Conservation (phyloP, 2,797 vertebrate species). For the Vireo griseus region DNA sequence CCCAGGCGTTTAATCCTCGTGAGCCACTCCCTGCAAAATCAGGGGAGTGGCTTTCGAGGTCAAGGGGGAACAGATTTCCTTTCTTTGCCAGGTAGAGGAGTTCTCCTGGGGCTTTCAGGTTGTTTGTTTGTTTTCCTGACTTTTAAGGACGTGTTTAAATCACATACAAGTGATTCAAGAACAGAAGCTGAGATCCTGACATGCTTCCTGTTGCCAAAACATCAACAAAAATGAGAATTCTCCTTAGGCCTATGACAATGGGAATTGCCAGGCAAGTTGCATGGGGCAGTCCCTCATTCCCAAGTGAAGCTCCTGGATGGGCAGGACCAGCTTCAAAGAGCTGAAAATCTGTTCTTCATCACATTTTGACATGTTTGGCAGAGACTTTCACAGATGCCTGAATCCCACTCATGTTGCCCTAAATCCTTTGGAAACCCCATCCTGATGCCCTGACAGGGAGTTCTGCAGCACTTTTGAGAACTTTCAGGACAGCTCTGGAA, state of each 20-base stretch:
- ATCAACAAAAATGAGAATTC: background rate
- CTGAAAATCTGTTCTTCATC: background rate
- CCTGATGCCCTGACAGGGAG: background rate
- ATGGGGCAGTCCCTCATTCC: background rate
- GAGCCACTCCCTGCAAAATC: background rate
- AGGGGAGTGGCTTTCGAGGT: background rate
- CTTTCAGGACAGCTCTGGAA: background rate
- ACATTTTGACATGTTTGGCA: background rate
- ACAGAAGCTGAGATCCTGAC: background rate
- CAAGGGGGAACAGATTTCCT: background rate
- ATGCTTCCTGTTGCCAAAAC: background rate
- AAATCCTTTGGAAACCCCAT: background rate
- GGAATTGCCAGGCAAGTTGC: background rate
- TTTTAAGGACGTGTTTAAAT: background rate
- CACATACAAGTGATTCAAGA: background rate
- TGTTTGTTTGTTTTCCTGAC: background rate
- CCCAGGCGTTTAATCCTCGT: rapidly evolving
- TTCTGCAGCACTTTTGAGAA: background rate
- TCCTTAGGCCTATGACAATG: background rate
- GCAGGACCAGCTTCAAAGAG: background rate
- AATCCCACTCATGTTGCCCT: background rate
- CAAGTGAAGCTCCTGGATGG: background rate
- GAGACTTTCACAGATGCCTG: background rate
- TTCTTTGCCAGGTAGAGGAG: background rate
- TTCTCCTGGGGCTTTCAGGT: background rate